Percentiles rank a stretch among this genome's conserved stretches.
These are phyloP conservation scores for Smutsia gigantea DNA, from an alignment of 2,797 vertebrate species.

Conservation along the genomic window DNA sequence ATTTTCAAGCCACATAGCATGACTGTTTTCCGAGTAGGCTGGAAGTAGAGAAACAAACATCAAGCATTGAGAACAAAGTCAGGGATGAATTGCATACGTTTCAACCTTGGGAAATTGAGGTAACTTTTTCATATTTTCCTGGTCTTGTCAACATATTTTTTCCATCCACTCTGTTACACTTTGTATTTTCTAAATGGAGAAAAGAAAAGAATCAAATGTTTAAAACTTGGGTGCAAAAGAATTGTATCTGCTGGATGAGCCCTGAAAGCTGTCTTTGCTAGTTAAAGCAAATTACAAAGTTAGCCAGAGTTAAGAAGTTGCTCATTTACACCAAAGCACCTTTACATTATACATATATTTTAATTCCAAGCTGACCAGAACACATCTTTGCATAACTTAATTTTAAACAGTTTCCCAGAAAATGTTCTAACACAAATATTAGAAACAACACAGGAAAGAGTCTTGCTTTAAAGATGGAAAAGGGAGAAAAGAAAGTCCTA, in stretches of 20 bases:
- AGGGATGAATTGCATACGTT: slow-evolving; percentile 69
- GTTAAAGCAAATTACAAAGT: slow-evolving; percentile 75
- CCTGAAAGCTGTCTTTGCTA: slow-evolving; percentile 66
- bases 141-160: slow-evolving; percentile 79
- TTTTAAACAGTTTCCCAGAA: slow-evolving; percentile 69
- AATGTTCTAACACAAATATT: slow-evolving; percentile 70
- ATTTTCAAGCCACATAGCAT: slow-evolving; percentile 78
- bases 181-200: slow-evolving; percentile 79
- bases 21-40: slow-evolving; percentile 80
- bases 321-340: slow-evolving; percentile 81
- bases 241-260: slow-evolving; percentile 57
- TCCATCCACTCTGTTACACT: slow-evolving; percentile 68
- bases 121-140: slow-evolving; percentile 73
- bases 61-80: slow-evolving; percentile 72
- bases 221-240: slow-evolving; percentile 76
- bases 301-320: slow-evolving; percentile 69
- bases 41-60: slow-evolving; percentile 72
- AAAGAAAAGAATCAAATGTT: slow-evolving; percentile 66
- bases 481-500: slow-evolving; percentile 48
- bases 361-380: slow-evolving; percentile 75
- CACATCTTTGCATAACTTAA: slow-evolving; percentile 47
- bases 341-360: slow-evolving; percentile 77
- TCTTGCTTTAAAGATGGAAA: slow-evolving; percentile 62
- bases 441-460: slow-evolving; percentile 56
- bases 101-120: slow-evolving; percentile 65